These are phyloP conservation scores for Rhingia campestris DNA, from an alignment of 2,888 invertebrate species.

Conservation along the genomic window DNA sequence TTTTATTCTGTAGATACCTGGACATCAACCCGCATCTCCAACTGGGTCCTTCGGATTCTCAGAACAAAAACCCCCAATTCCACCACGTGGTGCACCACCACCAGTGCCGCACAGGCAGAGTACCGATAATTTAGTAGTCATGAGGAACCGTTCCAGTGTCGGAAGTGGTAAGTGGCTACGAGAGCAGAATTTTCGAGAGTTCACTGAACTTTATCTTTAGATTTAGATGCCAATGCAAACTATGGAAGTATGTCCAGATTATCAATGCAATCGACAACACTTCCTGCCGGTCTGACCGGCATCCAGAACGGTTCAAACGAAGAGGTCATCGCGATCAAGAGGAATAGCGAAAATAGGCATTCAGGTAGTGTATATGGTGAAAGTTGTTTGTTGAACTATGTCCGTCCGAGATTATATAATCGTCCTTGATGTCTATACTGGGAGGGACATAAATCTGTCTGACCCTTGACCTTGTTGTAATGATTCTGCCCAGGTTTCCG, in stretches of 20 bases:
- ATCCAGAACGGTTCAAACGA: conserved; percentile 81
- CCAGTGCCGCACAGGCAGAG: conserved; percentile 84
- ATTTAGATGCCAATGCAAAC: conserved; percentile 78
- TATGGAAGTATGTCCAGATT: conserved; percentile 77
- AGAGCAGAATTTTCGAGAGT: neutral
- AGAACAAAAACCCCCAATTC: conserved; percentile 85
- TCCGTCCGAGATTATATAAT: neutral
- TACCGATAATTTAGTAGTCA: conserved; percentile 80
- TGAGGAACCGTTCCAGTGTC: conserved; percentile 79
- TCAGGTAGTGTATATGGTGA: conserved; percentile 77
- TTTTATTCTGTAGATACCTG: conserved; percentile 53
- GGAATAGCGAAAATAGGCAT: conserved; percentile 80
- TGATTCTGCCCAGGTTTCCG: too few species aligned
- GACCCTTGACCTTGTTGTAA: too few species aligned
- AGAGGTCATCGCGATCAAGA: conserved; percentile 78
- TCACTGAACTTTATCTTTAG: conserved; percentile 70
- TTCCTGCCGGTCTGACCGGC: conserved; percentile 78
- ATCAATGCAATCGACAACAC: conserved; percentile 77
- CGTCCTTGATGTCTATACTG: too few species aligned
- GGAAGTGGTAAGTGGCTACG: conserved; percentile 78
- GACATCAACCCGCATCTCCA: conserved; percentile 78
- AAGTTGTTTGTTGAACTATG: conserved; percentile 4
- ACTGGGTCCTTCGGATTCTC: conserved; percentile 78
- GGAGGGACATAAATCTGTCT: too few species aligned
- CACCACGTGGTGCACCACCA: conserved; percentile 85